phyloP scores from a whole-genome alignment of 2,113 vertebrate species.

The Pleuronectes platessa region DNA sequence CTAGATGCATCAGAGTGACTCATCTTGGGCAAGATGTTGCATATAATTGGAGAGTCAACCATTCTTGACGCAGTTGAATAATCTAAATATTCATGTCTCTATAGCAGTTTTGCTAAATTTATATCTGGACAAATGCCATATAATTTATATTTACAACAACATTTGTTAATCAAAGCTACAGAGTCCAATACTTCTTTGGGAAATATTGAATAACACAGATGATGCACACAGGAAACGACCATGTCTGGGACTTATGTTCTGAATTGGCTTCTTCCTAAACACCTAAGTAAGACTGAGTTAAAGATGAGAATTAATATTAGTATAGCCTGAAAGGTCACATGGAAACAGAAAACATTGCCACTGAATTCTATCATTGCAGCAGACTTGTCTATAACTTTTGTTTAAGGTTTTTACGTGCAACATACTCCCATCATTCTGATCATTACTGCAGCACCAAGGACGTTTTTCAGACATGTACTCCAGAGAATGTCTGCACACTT shows the following conservation, averaged over 20 bases:
- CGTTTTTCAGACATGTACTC: too few relatives aligned
- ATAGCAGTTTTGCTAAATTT: slow-evolving; percentile 1
- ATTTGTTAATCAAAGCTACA: not conserved
- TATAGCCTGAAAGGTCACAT: not conserved
- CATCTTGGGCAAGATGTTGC: slow-evolving; percentile 16
- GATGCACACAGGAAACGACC: not conserved
- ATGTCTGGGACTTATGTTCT: slow-evolving; percentile 1
- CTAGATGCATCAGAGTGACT: slow-evolving; percentile 21
- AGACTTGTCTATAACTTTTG: not conserved
- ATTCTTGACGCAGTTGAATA: not conserved
- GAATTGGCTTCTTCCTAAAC: not conserved
- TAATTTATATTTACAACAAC: slow-evolving; percentile 8
- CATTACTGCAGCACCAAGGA: too few relatives aligned
- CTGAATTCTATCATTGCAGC: not conserved
- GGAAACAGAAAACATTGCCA: not conserved
- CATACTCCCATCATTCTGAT: not conserved
- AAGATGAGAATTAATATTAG: not conserved
- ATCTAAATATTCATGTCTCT: slow-evolving; percentile 12
- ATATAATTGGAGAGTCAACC: slow-evolving; percentile 43
- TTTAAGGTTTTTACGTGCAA: not conserved
- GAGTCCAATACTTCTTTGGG: not conserved
- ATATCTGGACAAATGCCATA: not conserved
- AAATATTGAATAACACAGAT: slow-evolving; percentile 2
- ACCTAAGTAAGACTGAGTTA: not conserved
- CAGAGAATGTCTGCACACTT: too few relatives aligned